Base-by-base conservation (phyloP, 2,113 vertebrate species). In the Solea solea region DNA sequence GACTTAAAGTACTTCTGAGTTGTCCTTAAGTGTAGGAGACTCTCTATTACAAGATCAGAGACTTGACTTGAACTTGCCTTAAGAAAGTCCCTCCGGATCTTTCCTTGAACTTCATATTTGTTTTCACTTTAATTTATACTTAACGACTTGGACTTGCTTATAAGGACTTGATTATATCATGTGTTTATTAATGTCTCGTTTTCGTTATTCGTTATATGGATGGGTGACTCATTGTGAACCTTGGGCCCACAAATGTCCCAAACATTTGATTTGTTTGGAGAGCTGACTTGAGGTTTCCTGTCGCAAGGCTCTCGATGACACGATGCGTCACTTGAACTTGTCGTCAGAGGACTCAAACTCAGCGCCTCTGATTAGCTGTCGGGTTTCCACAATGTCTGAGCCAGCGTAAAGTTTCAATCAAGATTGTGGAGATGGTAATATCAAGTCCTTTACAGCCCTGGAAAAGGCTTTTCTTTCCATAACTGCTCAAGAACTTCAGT, bases 401-500 rank as follows among this genome's bases (percentile, higher is more conserved):
- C 68, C 41, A 44, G 66, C 60, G 65, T 74, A 75, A 71, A 76
- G 78, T 60, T 82, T 3, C 55, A 70, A 54, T 59, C 16, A 46
- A 76, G 60, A 65, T 39, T 61, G 48, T 80, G 76, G 69, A 82
- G 78, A 82, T 77, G 54, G 68, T 76, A 58, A 76, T 78, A 72
- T 76, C 45, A 51, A 59, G 49, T 72, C 69, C 69, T 65, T 76
- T 72, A 62, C 75, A 69, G 57, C 39, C 70, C 74, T 72, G 74
- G 83, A 82, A 74, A 74, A 62, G 34, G 73, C 59, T 65, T 76
- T 52, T 78, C 45, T 85, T 87, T 80, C 84, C 86, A 76, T 78
- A 58, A 63, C 81, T 85, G 74, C 80, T 51, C 49, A 54, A 72
- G 78, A 86, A 81, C 72, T 81, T 87, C 81, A 87, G 84, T 86